Percentiles rank a stretch among this genome's conserved stretches.
phyloP scores from a whole-genome alignment of 2,797 vertebrate species.

The Perodicticus potto region DNA sequence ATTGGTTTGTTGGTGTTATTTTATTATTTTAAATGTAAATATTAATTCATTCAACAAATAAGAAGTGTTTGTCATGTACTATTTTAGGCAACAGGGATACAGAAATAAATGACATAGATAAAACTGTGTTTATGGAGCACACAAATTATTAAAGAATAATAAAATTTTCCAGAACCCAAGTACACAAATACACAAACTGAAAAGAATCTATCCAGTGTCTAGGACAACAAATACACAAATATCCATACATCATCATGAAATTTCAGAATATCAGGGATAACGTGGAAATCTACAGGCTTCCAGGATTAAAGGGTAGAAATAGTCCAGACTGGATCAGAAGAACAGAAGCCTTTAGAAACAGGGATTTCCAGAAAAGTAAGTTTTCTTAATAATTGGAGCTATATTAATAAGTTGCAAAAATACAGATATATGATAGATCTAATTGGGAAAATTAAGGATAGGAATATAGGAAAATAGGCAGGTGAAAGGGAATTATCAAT shows the following conservation, averaged over 20 bases:
- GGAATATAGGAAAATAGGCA: not conserved
- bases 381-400: not conserved
- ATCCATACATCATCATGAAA: not conserved
- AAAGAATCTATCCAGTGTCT: not conserved
- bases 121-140: not conserved
- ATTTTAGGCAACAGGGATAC: not conserved
- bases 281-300: constrained; percentile 8
- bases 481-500: constrained; percentile 15
- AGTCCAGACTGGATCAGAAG: not conserved
- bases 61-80: not conserved
- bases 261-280: constrained; percentile 16
- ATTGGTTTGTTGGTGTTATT: not conserved
- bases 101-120: constrained; percentile 5
- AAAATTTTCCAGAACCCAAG: not conserved
- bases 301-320: not conserved
- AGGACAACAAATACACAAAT: not conserved
- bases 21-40: constrained; percentile 51
- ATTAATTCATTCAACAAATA: constrained; percentile 37
- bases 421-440: not conserved
- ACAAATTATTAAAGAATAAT: constrained; percentile 32
- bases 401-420: not conserved
- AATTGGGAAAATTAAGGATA: not conserved
- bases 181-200: not conserved
- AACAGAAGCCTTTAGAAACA: not conserved
- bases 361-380: not conserved